Evolutionary conservation across 2,888 invertebrate genomes (phyloP).

Genomic region (Drosophila nigricruria): DNA sequence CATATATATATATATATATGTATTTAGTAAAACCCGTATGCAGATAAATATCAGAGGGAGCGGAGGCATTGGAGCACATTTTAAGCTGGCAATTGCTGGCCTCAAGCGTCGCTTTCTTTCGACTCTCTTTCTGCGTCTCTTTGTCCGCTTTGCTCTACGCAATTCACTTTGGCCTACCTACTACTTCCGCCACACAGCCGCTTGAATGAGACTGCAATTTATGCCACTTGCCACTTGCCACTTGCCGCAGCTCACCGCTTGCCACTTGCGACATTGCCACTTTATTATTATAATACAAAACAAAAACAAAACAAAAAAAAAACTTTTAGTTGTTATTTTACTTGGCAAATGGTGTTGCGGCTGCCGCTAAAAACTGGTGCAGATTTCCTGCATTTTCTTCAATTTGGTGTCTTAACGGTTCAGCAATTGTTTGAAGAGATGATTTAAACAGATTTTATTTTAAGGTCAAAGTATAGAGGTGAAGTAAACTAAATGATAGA

Average conservation of each 20-base stretch:
- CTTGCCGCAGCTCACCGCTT: conserved; percentile 46
- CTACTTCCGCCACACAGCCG: conserved; percentile 67
- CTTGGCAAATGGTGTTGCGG: conserved; percentile 23
- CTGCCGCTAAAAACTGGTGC: conserved; percentile 21
- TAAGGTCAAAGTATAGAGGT: not conserved
- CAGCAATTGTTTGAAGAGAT: conserved; percentile 30
- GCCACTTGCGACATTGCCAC: conserved; percentile 75
- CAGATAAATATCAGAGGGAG: conserved; percentile 70
- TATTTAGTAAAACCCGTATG: conserved; percentile 56
- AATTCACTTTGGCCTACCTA: conserved; percentile 73
- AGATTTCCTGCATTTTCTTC: conserved; percentile 37
- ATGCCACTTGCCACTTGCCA: conserved; percentile 80
- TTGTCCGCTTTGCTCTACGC: conserved; percentile 54
- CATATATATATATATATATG: conserved; percentile 15
- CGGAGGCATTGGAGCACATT: not conserved
- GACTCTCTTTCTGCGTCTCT: not conserved
- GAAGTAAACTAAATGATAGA: not conserved
- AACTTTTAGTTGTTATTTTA: conserved; percentile 34
- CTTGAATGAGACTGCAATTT: conserved; percentile 80
- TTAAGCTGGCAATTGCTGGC: conserved; percentile 23
- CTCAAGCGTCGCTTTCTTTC: conserved; percentile 36
- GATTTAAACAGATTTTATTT: conserved; percentile 1
- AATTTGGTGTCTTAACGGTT: conserved; percentile 25
- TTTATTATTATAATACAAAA: conserved; percentile 78
- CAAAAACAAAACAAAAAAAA: conserved; percentile 30